Percentiles rank a stretch among this genome's conserved stretches.
Conservation (phyloP, 2,797 vertebrate genomes). For the Catharus ustulatus region DNA sequence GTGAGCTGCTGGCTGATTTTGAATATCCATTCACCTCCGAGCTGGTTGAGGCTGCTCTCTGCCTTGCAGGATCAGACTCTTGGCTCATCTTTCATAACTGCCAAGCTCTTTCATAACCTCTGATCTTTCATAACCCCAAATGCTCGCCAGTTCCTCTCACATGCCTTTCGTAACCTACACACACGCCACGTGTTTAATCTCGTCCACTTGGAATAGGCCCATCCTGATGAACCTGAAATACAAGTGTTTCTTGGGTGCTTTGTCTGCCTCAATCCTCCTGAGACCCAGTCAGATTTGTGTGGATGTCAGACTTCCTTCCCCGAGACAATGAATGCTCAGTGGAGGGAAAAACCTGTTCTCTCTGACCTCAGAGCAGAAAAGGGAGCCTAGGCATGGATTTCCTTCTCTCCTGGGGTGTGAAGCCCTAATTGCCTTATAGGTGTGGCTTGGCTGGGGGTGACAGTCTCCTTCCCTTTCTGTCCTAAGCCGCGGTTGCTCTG, state of each 20-base stretch:
- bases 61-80: constrained; percentile 7
- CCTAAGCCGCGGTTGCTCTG: background rate
- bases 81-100: background rate
- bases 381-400: accelerated
- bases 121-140: constrained; percentile 62
- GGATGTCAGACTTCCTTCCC: background rate
- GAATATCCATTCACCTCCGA: background rate
- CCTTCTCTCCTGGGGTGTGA: background rate
- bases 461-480: background rate
- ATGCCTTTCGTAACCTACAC: constrained; percentile 27
- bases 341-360: background rate
- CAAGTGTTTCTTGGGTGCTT: background rate
- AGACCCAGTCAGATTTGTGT: background rate
- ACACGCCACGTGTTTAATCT: constrained; percentile 13
- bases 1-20: background rate
- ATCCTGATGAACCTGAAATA: constrained; percentile 39
- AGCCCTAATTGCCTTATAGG: background rate
- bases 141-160: background rate
- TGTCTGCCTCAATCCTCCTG: background rate
- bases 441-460: background rate
- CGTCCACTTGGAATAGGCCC: background rate
- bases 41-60: background rate
- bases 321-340: background rate
- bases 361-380: background rate
- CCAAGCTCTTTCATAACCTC: constrained; percentile 53